Evolutionary conservation across 2,113 vertebrate species (phyloP).

Genomic region (Crotalus helleri): DNA sequence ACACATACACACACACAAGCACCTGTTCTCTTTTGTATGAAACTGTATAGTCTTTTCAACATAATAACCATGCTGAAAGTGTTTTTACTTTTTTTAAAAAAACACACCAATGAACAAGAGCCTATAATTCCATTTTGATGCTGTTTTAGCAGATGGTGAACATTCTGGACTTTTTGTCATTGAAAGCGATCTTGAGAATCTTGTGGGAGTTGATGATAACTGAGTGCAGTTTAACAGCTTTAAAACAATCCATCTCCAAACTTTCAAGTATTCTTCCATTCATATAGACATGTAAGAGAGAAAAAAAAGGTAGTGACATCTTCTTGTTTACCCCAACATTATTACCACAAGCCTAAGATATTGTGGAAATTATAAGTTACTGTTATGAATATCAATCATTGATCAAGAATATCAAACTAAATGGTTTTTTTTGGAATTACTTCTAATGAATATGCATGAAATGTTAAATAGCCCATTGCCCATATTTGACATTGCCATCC

Average conservation of each 20-base stretch:
- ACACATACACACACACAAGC: neutral
- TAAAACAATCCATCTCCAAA: constrained; percentile 2
- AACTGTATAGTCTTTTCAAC: neutral
- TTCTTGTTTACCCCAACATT: neutral
- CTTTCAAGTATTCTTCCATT: constrained; percentile 20
- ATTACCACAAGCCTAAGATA: neutral
- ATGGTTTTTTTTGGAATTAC: neutral
- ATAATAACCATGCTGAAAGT: constrained; percentile 1
- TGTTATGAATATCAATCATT: neutral
- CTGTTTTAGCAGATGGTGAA: constrained; percentile 19
- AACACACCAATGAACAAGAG: neutral
- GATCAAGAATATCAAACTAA: neutral
- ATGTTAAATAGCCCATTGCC: neutral
- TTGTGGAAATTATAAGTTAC: neutral
- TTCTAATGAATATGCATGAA: neutral
- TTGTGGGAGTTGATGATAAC: constrained; percentile 25
- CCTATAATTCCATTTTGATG: constrained; percentile 19
- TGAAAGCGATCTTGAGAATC: constrained; percentile 13
- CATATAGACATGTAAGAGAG: neutral
- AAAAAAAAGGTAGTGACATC: neutral
- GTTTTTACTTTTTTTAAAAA: neutral
- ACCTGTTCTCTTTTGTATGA: constrained; percentile 7
- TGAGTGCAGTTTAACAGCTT: neutral
- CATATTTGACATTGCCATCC: neutral
- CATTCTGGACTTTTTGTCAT: constrained; percentile 12